phyloP scores from a whole-genome alignment of 2,797 vertebrate species.

The Chelon labrosus region DNA sequence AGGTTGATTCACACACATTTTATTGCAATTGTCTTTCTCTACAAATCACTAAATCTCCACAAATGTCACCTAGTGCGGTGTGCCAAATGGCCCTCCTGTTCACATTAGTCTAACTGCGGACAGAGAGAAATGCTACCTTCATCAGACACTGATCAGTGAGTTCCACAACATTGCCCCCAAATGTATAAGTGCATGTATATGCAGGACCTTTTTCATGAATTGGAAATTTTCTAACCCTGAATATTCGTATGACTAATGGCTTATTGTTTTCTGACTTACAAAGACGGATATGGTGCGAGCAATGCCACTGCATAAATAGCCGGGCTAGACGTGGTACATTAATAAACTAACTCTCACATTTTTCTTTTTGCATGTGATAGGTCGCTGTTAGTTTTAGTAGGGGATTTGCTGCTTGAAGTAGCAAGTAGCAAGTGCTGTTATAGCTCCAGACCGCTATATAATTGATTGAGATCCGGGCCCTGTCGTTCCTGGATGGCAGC shows the following conservation, averaged over 20 bases:
- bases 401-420: conserved; percentile 75
- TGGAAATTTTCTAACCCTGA: conserved; percentile 72
- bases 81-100: conserved; percentile 73
- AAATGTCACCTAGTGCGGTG: conserved; percentile 68
- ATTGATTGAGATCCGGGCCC: conserved; percentile 69
- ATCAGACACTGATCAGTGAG: conserved; percentile 76
- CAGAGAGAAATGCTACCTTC: conserved; percentile 76
- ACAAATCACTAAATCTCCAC: conserved; percentile 78
- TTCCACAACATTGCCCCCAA: conserved; percentile 67
- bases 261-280: conserved; percentile 76
- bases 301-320: conserved; percentile 69
- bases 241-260: conserved; percentile 77
- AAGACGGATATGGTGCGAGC: conserved; percentile 66
- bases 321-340: conserved; percentile 66
- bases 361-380: conserved; percentile 71
- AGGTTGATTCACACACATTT: conserved; percentile 84
- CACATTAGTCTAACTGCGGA: conserved; percentile 74
- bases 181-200: conserved; percentile 61
- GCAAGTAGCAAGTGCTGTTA: conserved; percentile 62
- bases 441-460: conserved; percentile 56
- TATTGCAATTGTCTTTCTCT: conserved; percentile 80
- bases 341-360: conserved; percentile 72
- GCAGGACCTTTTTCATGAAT: conserved; percentile 68
- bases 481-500: conserved; percentile 50
- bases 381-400: conserved; percentile 75